phyloP scores from a whole-genome alignment of 2,888 invertebrate species.

The Steinernema scapterisci region DNA sequence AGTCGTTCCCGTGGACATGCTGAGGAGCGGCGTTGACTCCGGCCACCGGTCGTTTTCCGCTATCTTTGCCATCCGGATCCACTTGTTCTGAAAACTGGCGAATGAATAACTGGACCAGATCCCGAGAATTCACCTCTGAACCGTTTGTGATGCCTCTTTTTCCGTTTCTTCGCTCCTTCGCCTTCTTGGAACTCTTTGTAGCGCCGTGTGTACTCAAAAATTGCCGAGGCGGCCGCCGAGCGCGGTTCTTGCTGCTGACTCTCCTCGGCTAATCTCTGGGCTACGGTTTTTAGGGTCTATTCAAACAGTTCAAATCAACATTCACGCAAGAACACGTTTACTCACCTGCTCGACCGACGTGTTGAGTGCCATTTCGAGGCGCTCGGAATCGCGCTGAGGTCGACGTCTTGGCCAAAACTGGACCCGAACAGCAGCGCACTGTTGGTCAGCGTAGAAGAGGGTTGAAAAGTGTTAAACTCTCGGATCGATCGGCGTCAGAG shows the following conservation, averaged over 20 bases:
- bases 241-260: background rate
- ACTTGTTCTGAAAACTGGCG: background rate
- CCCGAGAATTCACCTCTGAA: background rate
- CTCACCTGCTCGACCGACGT: constrained; percentile 23
- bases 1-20: constrained; percentile 37
- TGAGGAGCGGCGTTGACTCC: constrained; percentile 35
- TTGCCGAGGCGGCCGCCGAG: constrained; percentile 6
- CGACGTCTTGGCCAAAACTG: constrained; percentile 3
- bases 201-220: constrained; percentile 16
- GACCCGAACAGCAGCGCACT: background rate
- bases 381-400: background rate
- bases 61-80: constrained; percentile 11
- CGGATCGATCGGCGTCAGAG: background rate
- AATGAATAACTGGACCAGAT: background rate
- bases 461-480: background rate
- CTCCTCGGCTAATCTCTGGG: constrained; percentile 9
- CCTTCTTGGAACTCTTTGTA: constrained; percentile 23
- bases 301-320: background rate
- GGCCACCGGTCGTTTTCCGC: background rate
- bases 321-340: too few species aligned
- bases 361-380: constrained; percentile 15
- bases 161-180: constrained; percentile 23
- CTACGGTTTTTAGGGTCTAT: constrained; percentile 21
- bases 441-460: background rate
- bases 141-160: constrained; percentile 5